Evolutionary conservation across 1,140 invertebrate genomes (phyloP), one percentile per base, ranked within the genome.

Genomic region (Schlechtendalia chinensis): DNA sequence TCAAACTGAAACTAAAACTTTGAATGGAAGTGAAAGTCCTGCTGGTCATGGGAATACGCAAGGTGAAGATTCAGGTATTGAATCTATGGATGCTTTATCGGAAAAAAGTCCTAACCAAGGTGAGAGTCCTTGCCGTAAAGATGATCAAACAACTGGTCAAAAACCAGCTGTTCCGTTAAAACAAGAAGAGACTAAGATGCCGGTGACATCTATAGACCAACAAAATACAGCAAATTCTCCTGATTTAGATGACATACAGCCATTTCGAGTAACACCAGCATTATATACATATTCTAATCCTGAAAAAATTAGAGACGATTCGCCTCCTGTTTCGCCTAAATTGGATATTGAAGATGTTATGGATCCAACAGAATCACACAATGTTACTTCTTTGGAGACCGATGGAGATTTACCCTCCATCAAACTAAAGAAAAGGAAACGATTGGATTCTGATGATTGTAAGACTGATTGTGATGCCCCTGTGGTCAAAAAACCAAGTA

Each of bases 71-170:
- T 95, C 94, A 58, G 94, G 94, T 3, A 96, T 96, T 24, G 94
- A 96, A 85, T 95, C 93, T 8, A 95, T 96, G 94, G 94, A 96
- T 84, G 94, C 94, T 3, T 85, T 96, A 5, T 95, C 94, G 29
- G 94, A 96, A 84, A 96, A 96, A 85, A 95, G 93, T 82, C 94
- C 94, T 5, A 94, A 95, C 85, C 94, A 96, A 85, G 91, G 89
- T 45, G 89, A 90, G 83, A 89, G 88, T 82, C 89, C 89, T 22
- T 85, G 84, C 82, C 83, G 85, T 19, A 86, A 86, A 82, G 85
- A 86, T 29, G 85, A 84, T 12, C 82, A 83, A 82, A 27, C 81
- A 45, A 56, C 45, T 56, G 47, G 32, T 32, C 54, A 69, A 22
- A 75, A 50, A 74, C n/a, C 32, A 16, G 29, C 27, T 45, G 39